Percentiles rank a stretch among this genome's conserved stretches.
These are phyloP conservation scores for Xenopus laevis DNA, from an alignment of 2,113 vertebrate species.

Conservation along the genomic window DNA sequence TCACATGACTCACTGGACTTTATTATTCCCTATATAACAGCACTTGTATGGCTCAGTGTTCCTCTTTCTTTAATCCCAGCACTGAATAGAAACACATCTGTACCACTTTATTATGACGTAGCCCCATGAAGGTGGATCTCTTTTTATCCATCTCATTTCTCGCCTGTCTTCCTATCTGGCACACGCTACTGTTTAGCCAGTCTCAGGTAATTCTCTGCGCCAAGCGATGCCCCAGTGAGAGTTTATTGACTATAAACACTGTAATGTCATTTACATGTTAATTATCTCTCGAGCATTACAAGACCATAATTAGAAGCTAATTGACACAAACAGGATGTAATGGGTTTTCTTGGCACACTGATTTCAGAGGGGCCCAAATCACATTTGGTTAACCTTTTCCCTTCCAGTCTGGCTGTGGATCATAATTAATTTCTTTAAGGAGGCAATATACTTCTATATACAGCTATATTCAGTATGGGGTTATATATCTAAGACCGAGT, in stretches of 20 bases:
- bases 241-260: constrained; percentile 44
- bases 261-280: constrained; percentile 46
- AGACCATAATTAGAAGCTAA: constrained; percentile 42
- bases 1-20: too few species aligned
- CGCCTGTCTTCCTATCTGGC: not conserved
- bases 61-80: too few species aligned
- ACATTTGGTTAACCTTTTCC: constrained; percentile 16
- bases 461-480: too few species aligned
- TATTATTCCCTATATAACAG: too few species aligned
- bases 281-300: constrained; percentile 42
- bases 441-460: too few species aligned
- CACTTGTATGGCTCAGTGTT: too few species aligned
- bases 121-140: not conserved
- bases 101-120: not conserved
- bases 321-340: constrained; percentile 42
- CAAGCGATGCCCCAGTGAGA: constrained; percentile 26
- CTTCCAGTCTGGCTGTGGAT: not conserved
- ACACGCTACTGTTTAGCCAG: not conserved
- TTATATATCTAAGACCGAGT: too few species aligned
- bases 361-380: constrained; percentile 20
- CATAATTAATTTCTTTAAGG: not conserved
- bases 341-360: constrained; percentile 38
- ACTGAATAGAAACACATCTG: too few species aligned
- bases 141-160: not conserved
- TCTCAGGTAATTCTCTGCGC: not conserved